A percentile compares a stretch with the other conserved stretches of the same genome.
Conservation (phyloP, 2,888 invertebrate species). For the Ferdinandea cuprea region DNA sequence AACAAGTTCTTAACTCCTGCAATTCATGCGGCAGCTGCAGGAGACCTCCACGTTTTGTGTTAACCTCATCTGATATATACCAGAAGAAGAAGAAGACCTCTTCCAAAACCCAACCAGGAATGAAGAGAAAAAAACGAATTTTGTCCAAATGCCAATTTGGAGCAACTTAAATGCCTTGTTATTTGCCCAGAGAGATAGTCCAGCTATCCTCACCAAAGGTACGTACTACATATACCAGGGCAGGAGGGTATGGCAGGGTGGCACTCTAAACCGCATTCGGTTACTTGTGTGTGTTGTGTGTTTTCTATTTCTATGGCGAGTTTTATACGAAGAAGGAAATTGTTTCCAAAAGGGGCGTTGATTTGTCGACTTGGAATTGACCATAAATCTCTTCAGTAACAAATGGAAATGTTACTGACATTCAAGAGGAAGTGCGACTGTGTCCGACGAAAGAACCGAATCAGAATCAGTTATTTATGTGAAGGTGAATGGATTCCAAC, state of each 20-base stretch:
- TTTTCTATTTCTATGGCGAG: background rate
- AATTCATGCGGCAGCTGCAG: slow-evolving; percentile 15
- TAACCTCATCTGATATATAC: slow-evolving; percentile 40
- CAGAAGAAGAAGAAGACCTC: slow-evolving; percentile 3
- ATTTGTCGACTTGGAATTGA: slow-evolving; percentile 71
- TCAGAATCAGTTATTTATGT: slow-evolving; percentile 68
- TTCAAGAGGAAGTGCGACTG: slow-evolving; percentile 54
- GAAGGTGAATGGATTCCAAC: slow-evolving; percentile 62
- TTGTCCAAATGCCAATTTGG: slow-evolving; percentile 68
- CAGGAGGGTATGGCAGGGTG: slow-evolving; percentile 6
- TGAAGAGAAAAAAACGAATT: slow-evolving; percentile 12
- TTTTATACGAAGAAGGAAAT: slow-evolving; percentile 57
- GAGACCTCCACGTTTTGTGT: slow-evolving; percentile 20
- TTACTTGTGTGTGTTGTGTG: slow-evolving; percentile 7
- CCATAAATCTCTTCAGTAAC: slow-evolving; percentile 67
- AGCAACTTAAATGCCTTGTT: slow-evolving; percentile 65
- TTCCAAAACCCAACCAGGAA: background rate
- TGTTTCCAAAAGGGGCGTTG: slow-evolving; percentile 73
- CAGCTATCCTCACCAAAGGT: slow-evolving; percentile 14
- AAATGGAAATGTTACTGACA: slow-evolving; percentile 69
- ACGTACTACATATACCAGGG: no score
- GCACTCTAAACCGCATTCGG: slow-evolving; percentile 34
- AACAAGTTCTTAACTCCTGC: slow-evolving; percentile 64
- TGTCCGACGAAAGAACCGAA: slow-evolving; percentile 52
- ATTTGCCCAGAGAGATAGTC: slow-evolving; percentile 20